Evolutionary conservation across 2,113 vertebrate species (phyloP).

Genomic region (Callopanchax toddi): DNA sequence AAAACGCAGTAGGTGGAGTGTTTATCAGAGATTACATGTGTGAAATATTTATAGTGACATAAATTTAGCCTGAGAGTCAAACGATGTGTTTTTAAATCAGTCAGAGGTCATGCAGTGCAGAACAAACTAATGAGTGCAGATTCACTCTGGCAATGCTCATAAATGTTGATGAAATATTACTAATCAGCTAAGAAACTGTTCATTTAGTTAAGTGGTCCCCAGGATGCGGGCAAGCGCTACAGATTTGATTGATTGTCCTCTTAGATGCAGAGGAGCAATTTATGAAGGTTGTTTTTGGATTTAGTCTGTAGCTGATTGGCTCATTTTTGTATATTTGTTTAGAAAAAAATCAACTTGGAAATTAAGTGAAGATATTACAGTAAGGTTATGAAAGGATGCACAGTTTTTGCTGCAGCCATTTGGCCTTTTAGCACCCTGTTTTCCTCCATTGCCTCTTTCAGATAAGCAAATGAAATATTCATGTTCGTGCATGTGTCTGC

Average conservation of each 20-base stretch:
- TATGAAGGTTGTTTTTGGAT: slow-evolving; percentile 1
- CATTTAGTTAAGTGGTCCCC: slow-evolving; percentile 60
- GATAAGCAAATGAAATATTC: neutral
- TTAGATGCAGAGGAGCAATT: slow-evolving; percentile 26
- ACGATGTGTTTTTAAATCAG: neutral
- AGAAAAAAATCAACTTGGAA: no score
- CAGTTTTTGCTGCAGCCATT: neutral
- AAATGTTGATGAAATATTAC: slow-evolving; percentile 47
- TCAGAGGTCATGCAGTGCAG: neutral
- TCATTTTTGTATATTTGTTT: no score
- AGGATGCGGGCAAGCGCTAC: slow-evolving; percentile 26
- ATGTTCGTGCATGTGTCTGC: slow-evolving; percentile 33
- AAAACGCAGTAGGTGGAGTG: neutral
- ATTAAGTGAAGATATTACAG: neutral
- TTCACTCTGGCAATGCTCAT: slow-evolving; percentile 12
- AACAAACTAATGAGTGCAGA: slow-evolving; percentile 1
- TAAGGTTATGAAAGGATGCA: neutral
- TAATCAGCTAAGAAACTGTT: slow-evolving; percentile 30
- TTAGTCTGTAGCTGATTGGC: neutral
- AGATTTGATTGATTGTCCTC: slow-evolving; percentile 45
- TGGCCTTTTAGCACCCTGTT: neutral
- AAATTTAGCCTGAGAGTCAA: neutral
- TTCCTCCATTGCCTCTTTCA: neutral
- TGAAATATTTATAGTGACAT: neutral
- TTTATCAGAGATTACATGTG: neutral